Evolutionary conservation across 2,113 vertebrate genomes (phyloP).

Genomic region (Salvator merianae): DNA sequence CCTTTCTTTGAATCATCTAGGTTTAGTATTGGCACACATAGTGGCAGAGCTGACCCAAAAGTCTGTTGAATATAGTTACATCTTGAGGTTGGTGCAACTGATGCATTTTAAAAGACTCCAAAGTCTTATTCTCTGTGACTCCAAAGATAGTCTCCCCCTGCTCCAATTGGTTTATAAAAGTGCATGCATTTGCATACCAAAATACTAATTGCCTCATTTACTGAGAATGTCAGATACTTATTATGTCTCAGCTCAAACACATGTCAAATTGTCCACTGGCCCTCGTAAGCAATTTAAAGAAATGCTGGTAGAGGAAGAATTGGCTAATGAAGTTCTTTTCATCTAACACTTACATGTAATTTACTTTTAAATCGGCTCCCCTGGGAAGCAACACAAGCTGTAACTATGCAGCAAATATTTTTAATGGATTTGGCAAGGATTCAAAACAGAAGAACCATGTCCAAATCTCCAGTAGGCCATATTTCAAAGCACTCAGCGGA

Average conservation of each 20-base stretch:
- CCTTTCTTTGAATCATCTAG: not conserved
- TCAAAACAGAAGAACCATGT: constrained; percentile 59
- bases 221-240: constrained; percentile 59
- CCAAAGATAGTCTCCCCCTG: not conserved
- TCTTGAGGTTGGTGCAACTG: not conserved
- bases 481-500: constrained; percentile 48
- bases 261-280: constrained; percentile 63
- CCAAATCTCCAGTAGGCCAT: constrained; percentile 40
- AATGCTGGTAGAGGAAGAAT: constrained; percentile 68
- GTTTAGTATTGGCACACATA: not conserved
- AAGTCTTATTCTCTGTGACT: not conserved
- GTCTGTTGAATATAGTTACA: not conserved
- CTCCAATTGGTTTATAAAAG: constrained; percentile 20
- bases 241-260: constrained; percentile 51
- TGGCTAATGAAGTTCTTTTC: constrained; percentile 70
- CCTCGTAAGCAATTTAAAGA: constrained; percentile 70
- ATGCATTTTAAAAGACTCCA: not conserved
- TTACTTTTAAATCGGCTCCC: constrained; percentile 65
- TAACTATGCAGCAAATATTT: constrained; percentile 58
- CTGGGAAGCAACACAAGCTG: constrained; percentile 65
- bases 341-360: constrained; percentile 66
- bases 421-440: constrained; percentile 66
- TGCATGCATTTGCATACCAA: constrained; percentile 42
- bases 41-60: not conserved
- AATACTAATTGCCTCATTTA: constrained; percentile 41